Conservation (phyloP, 2,888 invertebrate genomes). For the Caradrina clavipalpis region DNA sequence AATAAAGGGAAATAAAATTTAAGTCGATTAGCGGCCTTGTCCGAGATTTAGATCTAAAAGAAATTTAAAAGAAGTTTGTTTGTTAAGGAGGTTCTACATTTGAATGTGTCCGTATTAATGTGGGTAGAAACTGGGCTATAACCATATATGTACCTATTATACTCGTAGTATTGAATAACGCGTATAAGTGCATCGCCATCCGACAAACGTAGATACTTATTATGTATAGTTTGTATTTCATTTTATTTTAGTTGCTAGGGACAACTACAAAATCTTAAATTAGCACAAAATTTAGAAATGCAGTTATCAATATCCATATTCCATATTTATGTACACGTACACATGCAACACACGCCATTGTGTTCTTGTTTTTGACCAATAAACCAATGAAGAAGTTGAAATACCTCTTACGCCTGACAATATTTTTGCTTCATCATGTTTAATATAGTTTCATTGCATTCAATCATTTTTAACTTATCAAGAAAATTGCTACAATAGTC, state of each 20-base stretch:
- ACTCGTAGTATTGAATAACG: background rate
- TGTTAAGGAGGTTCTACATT: constrained; percentile 12
- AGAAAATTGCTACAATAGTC: background rate
- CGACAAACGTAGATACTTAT: too few species aligned
- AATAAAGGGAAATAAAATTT: constrained; percentile 55
- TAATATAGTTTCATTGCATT: constrained; percentile 1
- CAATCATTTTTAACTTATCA: background rate
- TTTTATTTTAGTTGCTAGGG: too few species aligned
- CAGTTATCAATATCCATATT: too few species aligned
- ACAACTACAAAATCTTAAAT: too few species aligned
- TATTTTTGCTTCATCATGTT: background rate
- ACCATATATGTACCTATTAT: too few species aligned
- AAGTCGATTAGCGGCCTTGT: constrained; percentile 49
- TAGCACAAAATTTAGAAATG: too few species aligned
- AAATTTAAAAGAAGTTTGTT: constrained; percentile 24
- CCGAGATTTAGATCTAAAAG: constrained; percentile 42
- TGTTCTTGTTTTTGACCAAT: background rate
- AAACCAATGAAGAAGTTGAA: background rate
- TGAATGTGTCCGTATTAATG: background rate
- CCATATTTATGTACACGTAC: too few species aligned
- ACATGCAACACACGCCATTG: too few species aligned
- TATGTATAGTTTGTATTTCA: too few species aligned
- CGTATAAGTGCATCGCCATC: background rate
- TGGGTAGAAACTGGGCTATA: too few species aligned
- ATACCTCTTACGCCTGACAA: constrained; percentile 3